A percentile compares a stretch with the other conserved stretches of the same genome.
phyloP scores from a whole-genome alignment of 2,797 vertebrate genomes.

The Cuculus canorus region DNA sequence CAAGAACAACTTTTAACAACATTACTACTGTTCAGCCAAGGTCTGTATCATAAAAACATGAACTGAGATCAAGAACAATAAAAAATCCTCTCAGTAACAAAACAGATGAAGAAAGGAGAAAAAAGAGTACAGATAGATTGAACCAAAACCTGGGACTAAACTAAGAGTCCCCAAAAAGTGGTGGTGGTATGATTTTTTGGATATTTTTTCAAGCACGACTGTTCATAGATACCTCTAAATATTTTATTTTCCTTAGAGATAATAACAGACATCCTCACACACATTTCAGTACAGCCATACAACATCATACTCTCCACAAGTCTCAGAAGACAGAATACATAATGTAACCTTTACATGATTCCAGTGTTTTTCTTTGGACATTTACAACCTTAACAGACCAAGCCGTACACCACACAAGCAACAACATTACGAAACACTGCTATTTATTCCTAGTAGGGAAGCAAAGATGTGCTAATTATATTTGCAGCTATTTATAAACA shows the following conservation, averaged over 20 bases:
- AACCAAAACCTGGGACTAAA: neutral
- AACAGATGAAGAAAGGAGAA: neutral
- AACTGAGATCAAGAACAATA: neutral
- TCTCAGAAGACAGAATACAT: neutral
- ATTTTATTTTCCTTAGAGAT: neutral
- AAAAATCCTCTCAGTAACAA: neutral
- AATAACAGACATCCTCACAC: neutral
- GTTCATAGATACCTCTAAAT: neutral
- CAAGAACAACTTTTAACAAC: neutral
- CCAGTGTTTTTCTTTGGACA: neutral
- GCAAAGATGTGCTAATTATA: neutral
- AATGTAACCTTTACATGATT: neutral
- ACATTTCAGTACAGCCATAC: neutral
- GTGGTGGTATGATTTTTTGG: accelerated
- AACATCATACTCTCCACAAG: neutral
- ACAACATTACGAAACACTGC: accelerated
- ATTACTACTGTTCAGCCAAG: neutral
- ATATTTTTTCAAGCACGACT: neutral
- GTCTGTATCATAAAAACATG: neutral
- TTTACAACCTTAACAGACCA: neutral
- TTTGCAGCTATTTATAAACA: neutral
- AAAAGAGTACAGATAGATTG: neutral
- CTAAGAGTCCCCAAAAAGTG: neutral
- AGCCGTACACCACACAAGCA: neutral
- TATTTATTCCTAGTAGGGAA: neutral